Evolutionary conservation across 2,888 invertebrate species (phyloP), one percentile per base, ranked within the genome.

Genomic region (Sturmia bella): DNA sequence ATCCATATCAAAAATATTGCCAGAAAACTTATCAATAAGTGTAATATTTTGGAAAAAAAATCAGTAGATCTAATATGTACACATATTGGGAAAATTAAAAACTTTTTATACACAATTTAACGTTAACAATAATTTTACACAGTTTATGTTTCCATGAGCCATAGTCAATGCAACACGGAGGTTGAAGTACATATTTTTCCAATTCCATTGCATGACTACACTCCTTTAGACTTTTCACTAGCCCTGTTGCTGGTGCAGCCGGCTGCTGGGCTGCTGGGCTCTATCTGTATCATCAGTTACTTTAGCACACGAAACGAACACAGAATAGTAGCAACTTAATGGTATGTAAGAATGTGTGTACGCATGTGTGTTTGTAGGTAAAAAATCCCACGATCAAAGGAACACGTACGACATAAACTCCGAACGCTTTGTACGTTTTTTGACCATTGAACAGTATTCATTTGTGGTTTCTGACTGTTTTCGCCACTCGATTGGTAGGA

Each of bases 381-480:
- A 79, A 84, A 84, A 81, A 85, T 85, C 83, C 83, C 83, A 85
- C 85, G 84, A 84, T 83, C 83, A 77, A 77, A 68, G 75, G 79
- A 81, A 66, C 85, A 84, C 85, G 84, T 84, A 84, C 84, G 81
- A 73, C 83, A 76, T 74, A 74, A 83, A 78, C 75, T 76, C 19
- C 63, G 27, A 79, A 68, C 78, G 70, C 48, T 75, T 81, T 74
- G 82, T 57, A 68, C 75, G 72, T 79, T 73, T 83, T 77, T 63
- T 37, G 52, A 41, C 19, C 64, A 69, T 48, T 57, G 32, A 13
- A 5, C 56, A 59, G n/a, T 43, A 52, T 69, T 41, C 41, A 68
- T 39, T 68, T 48, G 13, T 43, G 24, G 11, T 50, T 45, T 63
- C 48, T 3, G n/a, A n/a, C 13, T 17, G 11, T 45, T 56, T 19